phyloP scores from a whole-genome alignment of 1,140 invertebrate genomes.

The Solenopsis fugax region DNA sequence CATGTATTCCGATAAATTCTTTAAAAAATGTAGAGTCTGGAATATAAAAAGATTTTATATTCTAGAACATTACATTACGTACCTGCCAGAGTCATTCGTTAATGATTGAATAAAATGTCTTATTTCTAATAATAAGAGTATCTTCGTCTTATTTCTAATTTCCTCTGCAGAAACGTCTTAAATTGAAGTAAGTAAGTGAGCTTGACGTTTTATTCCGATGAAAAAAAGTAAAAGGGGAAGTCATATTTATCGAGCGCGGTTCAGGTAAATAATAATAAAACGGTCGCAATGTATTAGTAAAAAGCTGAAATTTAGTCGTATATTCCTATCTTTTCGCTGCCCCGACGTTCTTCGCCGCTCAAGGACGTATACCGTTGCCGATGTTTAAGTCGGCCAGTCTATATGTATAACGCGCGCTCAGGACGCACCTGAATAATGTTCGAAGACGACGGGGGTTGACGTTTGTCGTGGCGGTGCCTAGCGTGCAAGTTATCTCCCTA shows the following conservation, averaged over 20 bases:
- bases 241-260: not conserved
- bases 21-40: too few species aligned
- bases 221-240: not conserved
- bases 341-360: not conserved
- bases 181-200: not conserved
- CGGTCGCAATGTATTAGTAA: not conserved
- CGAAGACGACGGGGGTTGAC: conserved; percentile 78
- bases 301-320: not conserved
- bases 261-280: not conserved
- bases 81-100: not conserved
- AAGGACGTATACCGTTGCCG: conserved; percentile 6
- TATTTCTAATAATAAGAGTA: too few species aligned
- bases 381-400: conserved; percentile 22
- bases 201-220: not conserved
- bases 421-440: conserved; percentile 80
- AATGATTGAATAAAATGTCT: not conserved
- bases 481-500: conserved; percentile 76
- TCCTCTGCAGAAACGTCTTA: not conserved
- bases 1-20: not conserved
- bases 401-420: conserved; percentile 34
- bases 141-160: not conserved
- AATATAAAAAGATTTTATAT: not conserved
- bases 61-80: not conserved
- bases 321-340: not conserved
- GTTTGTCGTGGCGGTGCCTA: conserved; percentile 85